A percentile compares a stretch with the other conserved stretches of the same genome.
These are phyloP conservation scores for Patella pellucida DNA, from an alignment of 2,888 invertebrate genomes.

Conservation along the genomic window DNA sequence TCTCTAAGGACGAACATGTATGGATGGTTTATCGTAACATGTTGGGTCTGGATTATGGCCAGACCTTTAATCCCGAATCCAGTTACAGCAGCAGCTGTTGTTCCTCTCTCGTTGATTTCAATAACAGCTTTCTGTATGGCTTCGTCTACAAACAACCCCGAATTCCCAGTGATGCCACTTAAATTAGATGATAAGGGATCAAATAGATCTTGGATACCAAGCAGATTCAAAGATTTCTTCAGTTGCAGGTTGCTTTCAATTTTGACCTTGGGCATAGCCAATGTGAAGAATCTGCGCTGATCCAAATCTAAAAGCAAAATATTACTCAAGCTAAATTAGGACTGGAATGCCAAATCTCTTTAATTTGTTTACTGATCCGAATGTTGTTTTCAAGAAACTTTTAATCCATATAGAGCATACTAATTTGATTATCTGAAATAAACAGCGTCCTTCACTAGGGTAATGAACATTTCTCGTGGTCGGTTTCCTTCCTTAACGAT, in stretches of 20 bases:
- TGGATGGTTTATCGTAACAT: neutral
- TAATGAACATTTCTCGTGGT: too few species aligned
- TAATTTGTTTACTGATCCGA: too few species aligned
- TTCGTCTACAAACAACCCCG: constrained; percentile 40
- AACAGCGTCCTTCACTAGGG: too few species aligned
- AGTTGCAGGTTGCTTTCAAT: constrained; percentile 34
- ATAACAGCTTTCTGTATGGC: constrained; percentile 59
- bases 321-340: too few species aligned
- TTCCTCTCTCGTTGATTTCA: constrained; percentile 57
- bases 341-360: too few species aligned
- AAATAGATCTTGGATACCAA: constrained; percentile 47
- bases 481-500: too few species aligned
- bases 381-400: too few species aligned
- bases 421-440: too few species aligned
- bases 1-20: neutral
- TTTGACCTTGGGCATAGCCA: constrained; percentile 45
- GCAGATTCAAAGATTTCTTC: constrained; percentile 27
- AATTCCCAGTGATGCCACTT: constrained; percentile 40
- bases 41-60: constrained; percentile 17
- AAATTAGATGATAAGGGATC: constrained; percentile 42
- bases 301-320: neutral
- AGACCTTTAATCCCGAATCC: constrained; percentile 27
- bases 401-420: too few species aligned
- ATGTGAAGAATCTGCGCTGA: constrained; percentile 15
- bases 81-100: constrained; percentile 53